These are phyloP conservation scores for Bilobella aurantiaca DNA, from an alignment of 1,140 invertebrate species.

Conservation along the genomic window DNA sequence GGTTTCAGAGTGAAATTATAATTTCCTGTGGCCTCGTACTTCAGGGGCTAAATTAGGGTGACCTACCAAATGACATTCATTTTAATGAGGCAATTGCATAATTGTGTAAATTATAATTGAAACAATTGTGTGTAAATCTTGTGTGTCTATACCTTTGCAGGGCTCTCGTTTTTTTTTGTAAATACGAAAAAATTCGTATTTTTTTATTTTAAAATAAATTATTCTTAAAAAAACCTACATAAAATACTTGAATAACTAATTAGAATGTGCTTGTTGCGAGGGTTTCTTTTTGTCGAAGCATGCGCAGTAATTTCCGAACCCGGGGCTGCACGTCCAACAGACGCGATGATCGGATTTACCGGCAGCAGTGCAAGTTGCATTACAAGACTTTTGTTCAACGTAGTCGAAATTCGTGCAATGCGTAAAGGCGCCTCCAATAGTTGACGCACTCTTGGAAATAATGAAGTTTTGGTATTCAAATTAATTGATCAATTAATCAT, in stretches of 20 bases:
- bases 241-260: background rate
- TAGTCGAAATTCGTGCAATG: constrained; percentile 28
- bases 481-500: background rate
- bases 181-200: too few relatives aligned
- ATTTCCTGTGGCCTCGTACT: background rate
- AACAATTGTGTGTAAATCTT: too few relatives aligned
- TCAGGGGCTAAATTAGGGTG: background rate
- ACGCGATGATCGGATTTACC: constrained; percentile 17
- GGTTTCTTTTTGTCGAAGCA: constrained; percentile 5
- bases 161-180: too few relatives aligned
- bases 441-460: constrained; percentile 15
- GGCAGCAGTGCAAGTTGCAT: background rate
- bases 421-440: constrained; percentile 16
- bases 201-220: too few relatives aligned
- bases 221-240: too few relatives aligned
- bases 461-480: background rate
- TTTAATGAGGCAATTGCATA: too few relatives aligned
- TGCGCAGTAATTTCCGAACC: constrained; percentile 24
- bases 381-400: constrained; percentile 20
- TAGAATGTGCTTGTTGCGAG: background rate
- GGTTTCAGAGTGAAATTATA: too few relatives aligned
- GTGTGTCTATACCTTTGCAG: too few relatives aligned
- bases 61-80: constrained; percentile 16
- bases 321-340: constrained; percentile 24
- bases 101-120: too few relatives aligned